Conservation (phyloP, 1,140 invertebrate genomes). For the Apocrypta bakeri region DNA sequence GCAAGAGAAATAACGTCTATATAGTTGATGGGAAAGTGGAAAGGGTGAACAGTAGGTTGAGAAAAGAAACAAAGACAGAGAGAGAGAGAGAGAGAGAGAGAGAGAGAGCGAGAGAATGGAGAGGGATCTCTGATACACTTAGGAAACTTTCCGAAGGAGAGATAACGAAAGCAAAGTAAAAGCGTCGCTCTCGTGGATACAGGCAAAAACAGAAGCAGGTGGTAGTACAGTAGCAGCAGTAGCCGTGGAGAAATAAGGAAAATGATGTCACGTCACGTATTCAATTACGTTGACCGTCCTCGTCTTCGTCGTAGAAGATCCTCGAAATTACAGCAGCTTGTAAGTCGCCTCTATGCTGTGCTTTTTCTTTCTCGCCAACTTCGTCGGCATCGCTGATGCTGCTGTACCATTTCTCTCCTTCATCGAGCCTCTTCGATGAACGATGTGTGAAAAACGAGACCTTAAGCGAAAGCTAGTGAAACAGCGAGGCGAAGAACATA, state of each 20-base stretch:
- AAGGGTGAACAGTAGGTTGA: neutral
- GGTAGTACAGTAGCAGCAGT: conserved; percentile 36
- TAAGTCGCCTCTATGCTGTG: conserved; percentile 34
- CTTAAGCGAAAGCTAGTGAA: neutral
- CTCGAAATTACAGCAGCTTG: conserved; percentile 57
- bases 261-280: conserved; percentile 65
- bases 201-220: conserved; percentile 35
- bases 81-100: conserved; percentile 12
- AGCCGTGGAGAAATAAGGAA: conserved; percentile 50
- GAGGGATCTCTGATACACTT: conserved; percentile 24
- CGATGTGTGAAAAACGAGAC: conserved; percentile 43
- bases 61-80: conserved; percentile 10
- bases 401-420: neutral
- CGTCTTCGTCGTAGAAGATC: conserved; percentile 36
- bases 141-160: conserved; percentile 26
- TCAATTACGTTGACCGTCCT: conserved; percentile 63
- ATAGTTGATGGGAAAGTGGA: neutral
- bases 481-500: conserved; percentile 16
- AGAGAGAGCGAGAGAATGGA: conserved; percentile 17
- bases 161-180: conserved; percentile 42
- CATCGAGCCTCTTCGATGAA: conserved; percentile 5
- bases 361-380: neutral
- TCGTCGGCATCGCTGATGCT: neutral
- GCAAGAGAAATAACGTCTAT: conserved; percentile 30
- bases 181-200: neutral